Evolutionary conservation across 2,797 vertebrate species (phyloP).

Genomic region (Notoglanidium macrostoma): DNA sequence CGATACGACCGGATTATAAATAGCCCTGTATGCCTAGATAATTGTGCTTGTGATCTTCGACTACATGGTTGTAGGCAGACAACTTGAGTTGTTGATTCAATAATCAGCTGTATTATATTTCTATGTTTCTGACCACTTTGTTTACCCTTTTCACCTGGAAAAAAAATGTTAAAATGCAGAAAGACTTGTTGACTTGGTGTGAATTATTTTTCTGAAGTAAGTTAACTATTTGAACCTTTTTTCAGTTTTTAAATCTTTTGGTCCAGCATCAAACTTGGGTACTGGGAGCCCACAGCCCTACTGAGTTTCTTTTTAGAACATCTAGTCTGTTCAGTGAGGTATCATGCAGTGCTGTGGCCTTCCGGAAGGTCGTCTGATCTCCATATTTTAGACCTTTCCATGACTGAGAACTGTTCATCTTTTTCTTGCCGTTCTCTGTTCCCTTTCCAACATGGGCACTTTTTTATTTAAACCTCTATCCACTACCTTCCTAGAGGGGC

Average conservation of each 20-base stretch:
- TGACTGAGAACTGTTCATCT: neutral
- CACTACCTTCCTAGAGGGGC: neutral
- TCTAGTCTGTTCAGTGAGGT: neutral
- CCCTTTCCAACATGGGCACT: neutral
- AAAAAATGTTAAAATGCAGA: slow-evolving; percentile 12
- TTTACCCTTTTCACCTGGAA: slow-evolving; percentile 33
- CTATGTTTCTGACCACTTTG: slow-evolving; percentile 45
- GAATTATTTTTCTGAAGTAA: neutral
- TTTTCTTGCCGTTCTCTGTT: neutral
- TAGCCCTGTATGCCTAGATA: slow-evolving; percentile 34
- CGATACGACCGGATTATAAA: slow-evolving; percentile 25
- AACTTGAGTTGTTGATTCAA: slow-evolving; percentile 15
- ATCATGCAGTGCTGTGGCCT: neutral
- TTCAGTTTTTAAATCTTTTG: neutral
- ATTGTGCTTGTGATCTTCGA: slow-evolving; percentile 16
- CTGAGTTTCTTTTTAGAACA: neutral
- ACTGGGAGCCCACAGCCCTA: neutral
- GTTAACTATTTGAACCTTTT: neutral
- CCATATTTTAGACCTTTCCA: neutral
- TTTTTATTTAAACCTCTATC: neutral
- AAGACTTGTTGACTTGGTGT: neutral
- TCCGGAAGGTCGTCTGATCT: neutral
- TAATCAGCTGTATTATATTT: slow-evolving; percentile 33
- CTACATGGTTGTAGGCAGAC: slow-evolving; percentile 9
- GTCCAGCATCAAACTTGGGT: neutral